Evolutionary conservation across 2,888 invertebrate genomes (phyloP), one percentile per base, ranked within the genome.

Genomic region (Mimachlamys varia): DNA sequence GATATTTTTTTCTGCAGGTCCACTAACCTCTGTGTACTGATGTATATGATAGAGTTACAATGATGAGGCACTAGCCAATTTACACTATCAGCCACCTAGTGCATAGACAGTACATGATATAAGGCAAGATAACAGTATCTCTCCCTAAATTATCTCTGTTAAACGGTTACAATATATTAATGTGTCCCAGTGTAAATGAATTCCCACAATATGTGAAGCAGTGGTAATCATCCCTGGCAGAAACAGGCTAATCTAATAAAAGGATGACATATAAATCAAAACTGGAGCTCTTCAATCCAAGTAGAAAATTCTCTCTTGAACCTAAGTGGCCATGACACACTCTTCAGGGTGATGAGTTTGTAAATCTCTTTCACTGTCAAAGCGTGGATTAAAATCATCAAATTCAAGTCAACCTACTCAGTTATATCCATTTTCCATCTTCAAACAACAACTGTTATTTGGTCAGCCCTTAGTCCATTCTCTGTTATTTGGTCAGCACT

Each of bases 241-340:
- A 76, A 76, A 76, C 33, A 76, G 76, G 76, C 33, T 76, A 76
- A 76, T 76, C 76, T 76, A 76, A 76, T 76, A 76, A 76, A 76
- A 22, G 76, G 27, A 76, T 33, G 76, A 76, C 76, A 76, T 76
- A 76, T 33, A 76, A 62, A 62, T 62, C 62, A n/a, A 22, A 62
- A n/a, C 17, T 5, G 22, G 62, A 62, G 1, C 22, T 62, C n/a
- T 62, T 62, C 22, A 1, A 62, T 44, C 19, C 15, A 10, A 53
- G 1, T 53, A 10, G 19, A 10, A 53, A 53, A 1, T 53, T 53
- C 15, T 76, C 15, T 44, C 44, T 27, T 76, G 58, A 76, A 2
- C 12, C 33, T 76, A 76, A 76, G 76, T 76, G 76, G 76, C 76
- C 27, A 27, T 7, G 76, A 76, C 76, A 76, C 33, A 76, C 76